phyloP scores from a whole-genome alignment of 2,797 vertebrate genomes.

The Podargus strigoides region DNA sequence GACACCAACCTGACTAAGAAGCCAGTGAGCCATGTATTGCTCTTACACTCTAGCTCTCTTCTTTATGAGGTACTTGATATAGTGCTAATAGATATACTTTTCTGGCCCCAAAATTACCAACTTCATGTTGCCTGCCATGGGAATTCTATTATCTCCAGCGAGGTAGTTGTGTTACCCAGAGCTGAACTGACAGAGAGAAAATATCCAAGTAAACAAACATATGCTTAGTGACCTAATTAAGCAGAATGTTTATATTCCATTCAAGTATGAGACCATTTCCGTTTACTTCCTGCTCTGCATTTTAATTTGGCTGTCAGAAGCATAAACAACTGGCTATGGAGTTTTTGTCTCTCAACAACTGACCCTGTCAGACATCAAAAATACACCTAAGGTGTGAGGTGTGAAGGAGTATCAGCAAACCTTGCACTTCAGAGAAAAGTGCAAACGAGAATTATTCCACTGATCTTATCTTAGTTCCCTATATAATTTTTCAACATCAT shows the following conservation, averaged over 20 bases:
- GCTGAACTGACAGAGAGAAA: constrained; percentile 39
- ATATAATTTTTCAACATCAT: background rate
- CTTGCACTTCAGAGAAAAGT: background rate
- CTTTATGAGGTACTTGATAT: background rate
- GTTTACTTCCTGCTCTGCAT: constrained; percentile 48
- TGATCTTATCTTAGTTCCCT: background rate
- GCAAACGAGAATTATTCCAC: background rate
- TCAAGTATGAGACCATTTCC: constrained; percentile 38
- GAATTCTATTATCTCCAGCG: background rate
- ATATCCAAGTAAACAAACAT: constrained; percentile 45
- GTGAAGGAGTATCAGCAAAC: background rate
- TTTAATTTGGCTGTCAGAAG: constrained; percentile 43
- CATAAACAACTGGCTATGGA: constrained; percentile 7
- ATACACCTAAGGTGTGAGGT: background rate
- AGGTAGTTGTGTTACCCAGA: constrained; percentile 18
- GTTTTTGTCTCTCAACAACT: background rate
- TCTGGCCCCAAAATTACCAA: background rate
- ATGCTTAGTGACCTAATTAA: constrained; percentile 63
- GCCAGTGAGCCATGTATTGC: background rate
- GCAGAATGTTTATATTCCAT: constrained; percentile 53
- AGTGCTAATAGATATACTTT: background rate
- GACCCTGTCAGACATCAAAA: background rate
- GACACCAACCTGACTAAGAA: background rate
- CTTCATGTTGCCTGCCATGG: background rate
- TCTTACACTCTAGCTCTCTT: background rate